Base-by-base conservation (phyloP, 2,797 vertebrate species). In the Sebastolobus alascanus region DNA sequence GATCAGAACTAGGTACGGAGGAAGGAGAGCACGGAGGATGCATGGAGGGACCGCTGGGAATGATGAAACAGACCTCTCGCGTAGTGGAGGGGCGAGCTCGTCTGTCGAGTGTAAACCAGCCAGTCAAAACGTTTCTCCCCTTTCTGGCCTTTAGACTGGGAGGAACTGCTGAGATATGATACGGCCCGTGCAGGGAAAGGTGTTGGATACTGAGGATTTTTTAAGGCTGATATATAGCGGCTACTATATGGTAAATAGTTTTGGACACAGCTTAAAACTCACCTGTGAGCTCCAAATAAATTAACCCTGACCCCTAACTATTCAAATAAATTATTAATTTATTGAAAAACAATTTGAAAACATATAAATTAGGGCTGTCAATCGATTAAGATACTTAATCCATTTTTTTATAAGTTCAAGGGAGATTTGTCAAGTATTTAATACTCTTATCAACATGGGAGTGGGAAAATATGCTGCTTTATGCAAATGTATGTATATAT, bases 1-100 rank as follows among this genome's bases (percentile, higher is more conserved):
- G 80, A 91, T 87, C 85, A 80, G 85, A 80, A 78, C 75, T 86
- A 93, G 93, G 93, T 94, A 84, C 18, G 81, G 80, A 90, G 84
- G 87, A 85, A 90, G 89, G 82, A 83, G 74, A 89, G 88, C 79
- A 37, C 13, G 64, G 69, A 81, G 85, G 84, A 90, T 55, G 83
- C 80, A 84, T 1, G 40, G 68, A 73, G 73, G 83, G 76, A 83
- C 85, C 84, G 77, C 61, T 84, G 85, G 90, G 85, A 90, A 87
- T 91, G 92, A 93, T 61, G 92, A 92, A 94, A 93, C 87, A 78
- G 85, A 89, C 86, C 87, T 82, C 80, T 80, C 78, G 68, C 82
- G 67, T 43, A 61, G 82, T 8, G 68, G 65, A 73, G 90, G 61
- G 77, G 59, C 5, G 63, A 73, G 74, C 71, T 60, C 31, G 68